phyloP scores from a whole-genome alignment of 2,888 invertebrate genomes.

The Eucera pruinosa region DNA sequence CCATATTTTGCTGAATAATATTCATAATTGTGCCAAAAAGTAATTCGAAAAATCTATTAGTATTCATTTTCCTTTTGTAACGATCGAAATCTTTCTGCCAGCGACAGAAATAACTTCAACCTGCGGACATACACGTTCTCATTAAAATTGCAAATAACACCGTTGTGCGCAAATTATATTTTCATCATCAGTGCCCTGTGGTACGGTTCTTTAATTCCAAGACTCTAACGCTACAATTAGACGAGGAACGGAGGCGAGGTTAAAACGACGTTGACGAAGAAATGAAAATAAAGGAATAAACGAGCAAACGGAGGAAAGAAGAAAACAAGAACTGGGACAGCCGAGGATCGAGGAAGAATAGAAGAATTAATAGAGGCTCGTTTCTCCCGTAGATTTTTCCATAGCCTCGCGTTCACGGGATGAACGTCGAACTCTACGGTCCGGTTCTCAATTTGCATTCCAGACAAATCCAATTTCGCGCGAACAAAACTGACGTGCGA shows the following conservation, averaged over 20 bases:
- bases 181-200: not conserved
- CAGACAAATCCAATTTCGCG: slow-evolving; percentile 75
- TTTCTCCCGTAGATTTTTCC: slow-evolving; percentile 39
- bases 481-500: slow-evolving; percentile 71
- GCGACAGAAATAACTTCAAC: no score
- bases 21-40: no score
- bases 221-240: slow-evolving; percentile 27
- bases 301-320: not conserved
- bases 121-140: no score
- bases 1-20: no score
- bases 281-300: slow-evolving; percentile 3
- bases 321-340: not conserved
- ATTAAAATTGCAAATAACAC: slow-evolving; percentile 11
- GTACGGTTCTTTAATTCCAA: slow-evolving; percentile 10
- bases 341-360: slow-evolving; percentile 7
- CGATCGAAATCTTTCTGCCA: no score
- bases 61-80: no score
- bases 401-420: slow-evolving; percentile 32
- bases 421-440: slow-evolving; percentile 50
- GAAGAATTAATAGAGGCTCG: slow-evolving; percentile 40
- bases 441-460: slow-evolving; percentile 75
- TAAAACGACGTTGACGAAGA: slow-evolving; percentile 2
- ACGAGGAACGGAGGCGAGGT: not conserved
- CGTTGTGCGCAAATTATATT: not conserved
- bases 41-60: no score